phyloP scores from a whole-genome alignment of 1,140 invertebrate species.

The Leguminivora glycinivorella region DNA sequence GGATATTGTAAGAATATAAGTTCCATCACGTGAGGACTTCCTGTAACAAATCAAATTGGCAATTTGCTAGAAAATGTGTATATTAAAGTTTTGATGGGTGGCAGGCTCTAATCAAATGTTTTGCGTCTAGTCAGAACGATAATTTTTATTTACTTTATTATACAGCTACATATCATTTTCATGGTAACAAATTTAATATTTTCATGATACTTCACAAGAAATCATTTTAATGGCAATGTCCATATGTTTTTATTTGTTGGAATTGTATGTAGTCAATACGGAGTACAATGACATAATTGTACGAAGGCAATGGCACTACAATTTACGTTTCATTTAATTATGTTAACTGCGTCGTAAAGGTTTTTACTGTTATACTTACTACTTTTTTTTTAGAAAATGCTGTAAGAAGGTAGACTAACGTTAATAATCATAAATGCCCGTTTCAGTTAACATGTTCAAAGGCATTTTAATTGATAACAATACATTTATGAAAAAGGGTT shows the following conservation, averaged over 20 bases:
- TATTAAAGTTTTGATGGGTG: slow-evolving; percentile 40
- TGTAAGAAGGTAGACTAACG: neutral
- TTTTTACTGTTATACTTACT: neutral
- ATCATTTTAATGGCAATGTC: neutral
- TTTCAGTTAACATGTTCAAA: neutral
- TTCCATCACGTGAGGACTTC: slow-evolving; percentile 13
- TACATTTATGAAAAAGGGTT: neutral
- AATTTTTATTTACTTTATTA: neutral
- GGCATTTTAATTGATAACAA: neutral
- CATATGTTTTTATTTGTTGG: neutral
- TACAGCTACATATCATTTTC: neutral
- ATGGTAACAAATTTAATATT: neutral
- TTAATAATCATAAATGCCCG: neutral
- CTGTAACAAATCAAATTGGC: slow-evolving; percentile 4
- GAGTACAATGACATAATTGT: neutral
- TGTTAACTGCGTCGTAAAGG: neutral
- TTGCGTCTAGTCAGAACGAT: slow-evolving; percentile 51
- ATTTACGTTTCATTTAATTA: neutral
- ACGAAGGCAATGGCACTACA: no score
- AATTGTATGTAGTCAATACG: neutral
- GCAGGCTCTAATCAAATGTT: slow-evolving; percentile 44
- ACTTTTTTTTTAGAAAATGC: neutral
- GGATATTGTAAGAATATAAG: slow-evolving; percentile 31
- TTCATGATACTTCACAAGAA: neutral
- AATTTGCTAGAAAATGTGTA: slow-evolving; percentile 28